Conservation (phyloP, 2,797 vertebrate species). For the Gambelia wislizenii region DNA sequence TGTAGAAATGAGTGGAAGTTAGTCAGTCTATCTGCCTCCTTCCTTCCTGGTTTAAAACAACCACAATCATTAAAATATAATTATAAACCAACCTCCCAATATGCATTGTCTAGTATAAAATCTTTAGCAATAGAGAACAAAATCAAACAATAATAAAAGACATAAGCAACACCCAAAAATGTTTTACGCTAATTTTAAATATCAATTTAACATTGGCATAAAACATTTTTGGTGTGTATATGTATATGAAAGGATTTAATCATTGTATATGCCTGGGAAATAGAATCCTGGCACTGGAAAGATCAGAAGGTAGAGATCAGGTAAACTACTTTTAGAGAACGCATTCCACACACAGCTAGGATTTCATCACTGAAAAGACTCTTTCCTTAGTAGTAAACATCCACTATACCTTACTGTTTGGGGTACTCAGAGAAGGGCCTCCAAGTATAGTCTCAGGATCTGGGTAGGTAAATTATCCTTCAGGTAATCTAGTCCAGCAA, state of each 20-base stretch:
- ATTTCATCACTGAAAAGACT: not conserved
- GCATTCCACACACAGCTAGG: not conserved
- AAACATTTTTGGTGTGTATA: too few species aligned
- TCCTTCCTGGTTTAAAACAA: not conserved
- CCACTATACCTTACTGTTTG: not conserved
- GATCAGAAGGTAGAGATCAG: not conserved
- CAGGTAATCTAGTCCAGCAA: not conserved
- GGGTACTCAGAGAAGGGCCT: not conserved
- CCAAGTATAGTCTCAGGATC: not conserved
- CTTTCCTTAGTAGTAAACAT: not conserved
- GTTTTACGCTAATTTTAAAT: not conserved
- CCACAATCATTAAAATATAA: not conserved
- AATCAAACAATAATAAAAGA: not conserved
- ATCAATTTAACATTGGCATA: too few species aligned
- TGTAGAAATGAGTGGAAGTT: constrained; percentile 27
- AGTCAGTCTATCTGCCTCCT: not conserved
- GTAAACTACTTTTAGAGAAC: not conserved
- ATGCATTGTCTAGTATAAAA: not conserved
- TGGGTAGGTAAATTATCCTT: not conserved
- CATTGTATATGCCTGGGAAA: not conserved
- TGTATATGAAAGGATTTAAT: not conserved
- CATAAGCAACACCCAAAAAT: not conserved
- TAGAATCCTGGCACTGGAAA: not conserved
- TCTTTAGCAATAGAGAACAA: not conserved
- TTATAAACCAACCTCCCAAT: not conserved